Base-by-base conservation (phyloP, 2,113 vertebrate species). In the Sorex araneus region DNA sequence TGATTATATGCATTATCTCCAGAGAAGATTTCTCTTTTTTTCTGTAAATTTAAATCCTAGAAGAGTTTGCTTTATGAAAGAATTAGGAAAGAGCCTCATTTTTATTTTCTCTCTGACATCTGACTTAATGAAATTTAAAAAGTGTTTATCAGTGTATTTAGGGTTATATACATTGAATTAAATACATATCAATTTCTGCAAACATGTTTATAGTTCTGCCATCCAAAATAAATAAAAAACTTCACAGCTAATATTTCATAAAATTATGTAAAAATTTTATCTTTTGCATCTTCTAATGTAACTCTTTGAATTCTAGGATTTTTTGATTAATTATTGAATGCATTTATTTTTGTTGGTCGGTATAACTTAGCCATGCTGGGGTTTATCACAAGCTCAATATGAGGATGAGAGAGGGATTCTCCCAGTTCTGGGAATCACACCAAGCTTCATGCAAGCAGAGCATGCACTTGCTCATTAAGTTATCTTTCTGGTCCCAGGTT, bases 1-100 rank as follows among this genome's bases (percentile, higher is more conserved):
- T 95, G 95, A 96, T 95, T 95, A 96, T 95, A 90, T 75, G 76
- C 8, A 97, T 96, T 95, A 91, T 95, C 90, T 93, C 88, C 47
- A 88, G 73, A 92, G 63, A 2, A 1, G 40, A 87, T 93, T 94
- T 92, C 45, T 94, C 50, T 85, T 89, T 85, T 85, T 94, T 95
- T 90, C 88, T 94, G 88, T 88, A 93, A 96, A 89, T 90, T 87
- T 84, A 91, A 96, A 93, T 95, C 80, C 76, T 94, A 75, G 83
- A 96, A 95, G 60, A 45, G 7, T 40, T 93, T 80, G 78, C 69
- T 91, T 82, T 90, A 77, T 40, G 66, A 79, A 91, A 90, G 57
- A n/a, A 60, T 36, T 69, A 36, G 8, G 73, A 50, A 95, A 82
- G 34, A 23, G 27, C 34, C 63, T 93, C 43, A 21, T 18, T 90